Evolutionary conservation across 2,888 invertebrate species (phyloP), one percentile per base, ranked within the genome.

Genomic region (Alitta virens): DNA sequence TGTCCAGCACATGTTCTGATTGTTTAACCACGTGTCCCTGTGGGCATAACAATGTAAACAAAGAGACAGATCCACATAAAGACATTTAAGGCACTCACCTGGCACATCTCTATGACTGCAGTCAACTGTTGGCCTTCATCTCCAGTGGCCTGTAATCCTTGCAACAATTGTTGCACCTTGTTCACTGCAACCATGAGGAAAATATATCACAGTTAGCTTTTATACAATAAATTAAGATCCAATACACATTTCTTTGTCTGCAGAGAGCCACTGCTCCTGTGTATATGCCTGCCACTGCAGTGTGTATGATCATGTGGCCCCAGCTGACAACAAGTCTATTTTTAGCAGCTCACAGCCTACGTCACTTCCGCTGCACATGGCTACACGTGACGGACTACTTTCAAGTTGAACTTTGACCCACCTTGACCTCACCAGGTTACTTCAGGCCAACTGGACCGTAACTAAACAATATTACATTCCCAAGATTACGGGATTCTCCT

Each of bases 71-170:
- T n/a, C n/a, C n/a, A n/a, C n/a, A 33, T 33, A 12, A 33, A 33
- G 33, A 33, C n/a, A n/a, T n/a, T n/a, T n/a, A n/a, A 33, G 33
- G 33, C 33, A 50, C 63, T 25, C 67, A 80, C 81, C 85, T 98
- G 96, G 82, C 96, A 96, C 95, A 98, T 95, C 85, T 97, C 96
- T 67, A 96, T 95, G 42, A 94, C 95, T 1, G 96, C 94, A 80
- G 96, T 94, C 66, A 98, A 84, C 83, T 98, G 96, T 78, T 94
- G 94, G 9, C 94, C 94, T 79, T 97, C 96, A 81, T 98, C 96
- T 2, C 92, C 92, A 24, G 90, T 90, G 2, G 96, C 92, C 82
- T 96, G 95, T 68, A 98, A 85, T 0, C 94, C 95, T 71, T 92
- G 91, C 51, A 97, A 83, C 54, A 97, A 84, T 78, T 96, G 94